Base-by-base conservation (phyloP, 1,140 invertebrate species). In the Hycleus phaleratus region DNA sequence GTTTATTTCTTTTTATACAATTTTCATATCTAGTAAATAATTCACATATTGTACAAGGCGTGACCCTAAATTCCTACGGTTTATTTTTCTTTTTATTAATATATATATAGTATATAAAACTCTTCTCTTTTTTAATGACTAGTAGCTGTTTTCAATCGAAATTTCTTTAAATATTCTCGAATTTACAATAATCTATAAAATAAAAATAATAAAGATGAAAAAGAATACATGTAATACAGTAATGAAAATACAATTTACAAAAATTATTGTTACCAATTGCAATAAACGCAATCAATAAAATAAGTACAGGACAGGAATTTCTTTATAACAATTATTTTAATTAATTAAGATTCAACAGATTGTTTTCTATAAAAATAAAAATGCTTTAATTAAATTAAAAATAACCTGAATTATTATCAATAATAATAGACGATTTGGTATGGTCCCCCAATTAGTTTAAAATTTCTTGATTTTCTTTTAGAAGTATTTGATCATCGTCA, bases 81-180 rank as follows among this genome's bases (percentile, higher is more conserved):
- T 42, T 32, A 32, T 32, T 32, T 5, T 32, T 32, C 4, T 5
- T 32, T 32, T 32, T 32, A 32, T 32, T 32, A 32, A 32, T 32
- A 18, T 18, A 18, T 18, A 18, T 18, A 18, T 32, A 32, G 4
- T 32, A 32, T 32, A 32, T 32, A 32, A 46, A 53, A 53, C 32
- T 32, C 32, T 53, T 53, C 40, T 43, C n/a, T 49, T 42, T 52
- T 52, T 53, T 45, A 53, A 53, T 53, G 51, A 53, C 51, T 53
- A 53, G 51, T 53, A 53, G 46, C 32, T 32, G 51, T 45, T 44
- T 53, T 53, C 42, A 5, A 5, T 7, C 32, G 7, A 4, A 5
- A 5, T 7, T 32, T 32, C 32, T 32, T 7, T 32, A 32, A 32
- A 32, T 32, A 32, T 32, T 32, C 32, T 32, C 32, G 7, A 7